These are phyloP conservation scores for Apodemia mormo DNA, from an alignment of 2,888 invertebrate species.

Conservation along the genomic window DNA sequence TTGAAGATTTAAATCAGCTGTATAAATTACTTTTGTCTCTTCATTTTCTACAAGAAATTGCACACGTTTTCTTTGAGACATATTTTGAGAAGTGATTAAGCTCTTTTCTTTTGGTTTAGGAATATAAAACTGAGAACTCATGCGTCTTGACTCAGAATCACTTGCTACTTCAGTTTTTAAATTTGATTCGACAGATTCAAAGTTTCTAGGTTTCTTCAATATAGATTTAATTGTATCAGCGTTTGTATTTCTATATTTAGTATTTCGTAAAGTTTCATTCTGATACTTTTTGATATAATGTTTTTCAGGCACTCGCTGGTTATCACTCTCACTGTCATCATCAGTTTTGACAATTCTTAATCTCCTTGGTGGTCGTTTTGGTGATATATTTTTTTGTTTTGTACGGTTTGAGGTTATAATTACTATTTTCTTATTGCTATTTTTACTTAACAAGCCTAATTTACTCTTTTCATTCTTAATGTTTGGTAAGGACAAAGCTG, in stretches of 20 bases:
- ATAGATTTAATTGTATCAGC: slow-evolving; percentile 81
- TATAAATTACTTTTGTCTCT: slow-evolving; percentile 73
- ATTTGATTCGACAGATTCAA: slow-evolving; percentile 52
- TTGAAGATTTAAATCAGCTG: slow-evolving; percentile 73
- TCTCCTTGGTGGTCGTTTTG: slow-evolving; percentile 83
- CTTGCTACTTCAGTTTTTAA: slow-evolving; percentile 56
- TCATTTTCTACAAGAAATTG: slow-evolving; percentile 87
- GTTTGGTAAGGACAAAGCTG: slow-evolving; percentile 66
- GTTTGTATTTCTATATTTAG: slow-evolving; percentile 61
- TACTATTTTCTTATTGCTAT: slow-evolving; percentile 60
- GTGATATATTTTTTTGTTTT: slow-evolving; percentile 79
- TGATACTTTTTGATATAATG: slow-evolving; percentile 52
- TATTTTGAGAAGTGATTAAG: slow-evolving; percentile 51
- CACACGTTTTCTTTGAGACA: slow-evolving; percentile 84
- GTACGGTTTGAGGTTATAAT: slow-evolving; percentile 57
- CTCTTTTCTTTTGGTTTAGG: slow-evolving; percentile 78
- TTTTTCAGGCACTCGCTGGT: slow-evolving; percentile 64
- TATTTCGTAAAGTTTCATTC: slow-evolving; percentile 49
- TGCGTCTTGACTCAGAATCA: slow-evolving; percentile 58
- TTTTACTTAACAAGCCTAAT: slow-evolving; percentile 58
- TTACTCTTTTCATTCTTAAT: slow-evolving; percentile 72
- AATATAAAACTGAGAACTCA: slow-evolving; percentile 83
- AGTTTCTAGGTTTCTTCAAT: slow-evolving; percentile 79
- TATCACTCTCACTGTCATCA: slow-evolving; percentile 77
- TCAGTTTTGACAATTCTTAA: slow-evolving; percentile 73